These are phyloP conservation scores for Lamellibrachia satsuma DNA, from an alignment of 2,888 invertebrate species.

Conservation along the genomic window DNA sequence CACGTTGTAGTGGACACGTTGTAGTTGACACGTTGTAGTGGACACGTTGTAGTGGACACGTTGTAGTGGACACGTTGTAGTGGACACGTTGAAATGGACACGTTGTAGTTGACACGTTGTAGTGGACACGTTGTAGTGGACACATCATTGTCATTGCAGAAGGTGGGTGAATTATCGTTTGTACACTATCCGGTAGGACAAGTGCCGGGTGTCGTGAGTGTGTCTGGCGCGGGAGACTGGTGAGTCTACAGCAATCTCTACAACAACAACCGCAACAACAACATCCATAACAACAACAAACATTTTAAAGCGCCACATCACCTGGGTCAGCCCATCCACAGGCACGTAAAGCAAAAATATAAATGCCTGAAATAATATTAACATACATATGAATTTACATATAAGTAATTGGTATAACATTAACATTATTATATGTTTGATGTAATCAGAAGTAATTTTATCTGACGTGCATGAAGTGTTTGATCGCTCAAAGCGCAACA, in stretches of 20 bases:
- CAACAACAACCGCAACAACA: neutral
- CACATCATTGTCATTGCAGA: neutral
- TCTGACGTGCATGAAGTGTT: neutral
- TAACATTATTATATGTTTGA: no score
- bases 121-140: no score
- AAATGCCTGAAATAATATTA: neutral
- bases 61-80: no score
- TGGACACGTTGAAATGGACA: no score
- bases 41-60: no score
- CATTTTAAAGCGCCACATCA: neutral
- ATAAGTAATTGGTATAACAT: neutral
- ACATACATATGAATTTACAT: neutral
- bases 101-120: no score
- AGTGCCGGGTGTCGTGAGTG: slow-evolving; percentile 71
- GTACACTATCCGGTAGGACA: slow-evolving; percentile 53
- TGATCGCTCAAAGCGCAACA: neutral
- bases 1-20: no score
- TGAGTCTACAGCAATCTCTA: slow-evolving; percentile 33
- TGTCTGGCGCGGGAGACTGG: slow-evolving; percentile 87
- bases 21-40: no score
- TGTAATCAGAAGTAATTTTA: neutral
- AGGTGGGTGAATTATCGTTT: neutral
- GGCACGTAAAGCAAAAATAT: neutral
- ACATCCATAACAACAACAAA: neutral
- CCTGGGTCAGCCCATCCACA: neutral